phyloP scores from a whole-genome alignment of 2,888 invertebrate species.

The Sabatieria punctata region DNA sequence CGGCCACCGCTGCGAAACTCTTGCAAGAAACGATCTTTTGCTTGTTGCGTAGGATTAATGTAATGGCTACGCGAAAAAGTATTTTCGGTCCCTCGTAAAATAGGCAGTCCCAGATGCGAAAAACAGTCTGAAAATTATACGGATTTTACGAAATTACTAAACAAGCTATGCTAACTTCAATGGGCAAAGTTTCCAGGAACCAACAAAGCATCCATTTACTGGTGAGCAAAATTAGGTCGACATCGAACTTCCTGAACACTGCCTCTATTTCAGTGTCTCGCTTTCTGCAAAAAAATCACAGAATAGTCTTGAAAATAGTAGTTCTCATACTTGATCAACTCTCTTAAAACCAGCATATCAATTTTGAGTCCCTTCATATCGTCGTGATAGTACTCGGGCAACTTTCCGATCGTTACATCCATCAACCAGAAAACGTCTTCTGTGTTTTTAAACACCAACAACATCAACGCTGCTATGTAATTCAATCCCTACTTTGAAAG shows the following conservation, averaged over 20 bases:
- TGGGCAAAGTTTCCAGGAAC: conserved; percentile 76
- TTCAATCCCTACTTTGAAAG: conserved; percentile 53
- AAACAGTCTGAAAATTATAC: conserved; percentile 50
- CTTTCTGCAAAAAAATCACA: conserved; percentile 40
- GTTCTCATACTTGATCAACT: conserved; percentile 49
- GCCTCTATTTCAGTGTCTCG: conserved; percentile 62
- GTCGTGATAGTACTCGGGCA: conserved; percentile 69
- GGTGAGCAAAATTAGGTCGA: conserved; percentile 74
- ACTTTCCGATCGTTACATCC: conserved; percentile 59
- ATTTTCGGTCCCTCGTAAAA: conserved; percentile 87
- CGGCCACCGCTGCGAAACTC: conserved; percentile 61
- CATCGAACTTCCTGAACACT: conserved; percentile 58
- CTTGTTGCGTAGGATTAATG: conserved; percentile 47
- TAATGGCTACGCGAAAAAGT: conserved; percentile 67
- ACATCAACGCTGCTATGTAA: conserved; percentile 68
- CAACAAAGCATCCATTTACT: conserved; percentile 92
- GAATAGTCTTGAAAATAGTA: neutral
- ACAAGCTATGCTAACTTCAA: conserved; percentile 49
- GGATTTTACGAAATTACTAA: neutral
- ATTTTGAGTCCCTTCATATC: conserved; percentile 73
- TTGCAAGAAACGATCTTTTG: conserved; percentile 51
- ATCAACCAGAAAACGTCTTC: conserved; percentile 82
- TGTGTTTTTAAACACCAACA: conserved; percentile 70
- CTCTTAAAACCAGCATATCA: conserved; percentile 72
- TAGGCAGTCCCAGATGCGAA: conserved; percentile 85